A percentile compares a stretch with the other conserved stretches of the same genome.
These are phyloP conservation scores for Crypturellus undulatus DNA, from an alignment of 2,113 vertebrate species.

Conservation along the genomic window DNA sequence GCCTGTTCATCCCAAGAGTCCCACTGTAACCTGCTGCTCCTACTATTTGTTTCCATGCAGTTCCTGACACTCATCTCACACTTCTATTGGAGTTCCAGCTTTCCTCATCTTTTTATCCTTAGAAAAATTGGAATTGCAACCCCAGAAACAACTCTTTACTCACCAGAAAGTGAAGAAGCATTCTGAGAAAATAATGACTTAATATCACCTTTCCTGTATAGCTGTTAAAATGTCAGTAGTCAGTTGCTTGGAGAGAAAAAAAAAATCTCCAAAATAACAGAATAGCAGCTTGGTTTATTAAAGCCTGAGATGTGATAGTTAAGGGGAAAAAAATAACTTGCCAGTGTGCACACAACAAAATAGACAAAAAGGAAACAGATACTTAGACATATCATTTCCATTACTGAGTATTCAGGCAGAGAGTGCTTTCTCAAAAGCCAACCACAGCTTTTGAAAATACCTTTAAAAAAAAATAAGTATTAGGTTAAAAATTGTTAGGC, in stretches of 20 bases:
- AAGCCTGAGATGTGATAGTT: slow-evolving; percentile 56
- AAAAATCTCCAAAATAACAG: slow-evolving; percentile 24
- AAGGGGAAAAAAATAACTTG: slow-evolving; percentile 29
- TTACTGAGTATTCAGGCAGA: neutral
- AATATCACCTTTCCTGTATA: slow-evolving; percentile 56
- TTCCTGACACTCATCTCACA: neutral
- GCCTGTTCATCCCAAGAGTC: neutral
- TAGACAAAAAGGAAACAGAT: slow-evolving; percentile 50
- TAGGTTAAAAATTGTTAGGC: neutral
- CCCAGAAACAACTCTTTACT: neutral
- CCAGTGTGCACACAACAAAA: slow-evolving; percentile 42
- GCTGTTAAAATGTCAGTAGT: slow-evolving; percentile 53
- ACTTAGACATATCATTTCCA: slow-evolving; percentile 54
- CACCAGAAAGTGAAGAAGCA: slow-evolving; percentile 36
- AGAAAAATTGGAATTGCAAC: slow-evolving; percentile 24
- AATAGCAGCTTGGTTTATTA: slow-evolving; percentile 62
- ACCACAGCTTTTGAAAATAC: slow-evolving; percentile 12
- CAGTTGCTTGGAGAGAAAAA: neutral
- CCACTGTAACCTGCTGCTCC: fast-evolving
- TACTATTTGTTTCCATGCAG: neutral
- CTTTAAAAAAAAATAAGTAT: neutral
- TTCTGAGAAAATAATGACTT: slow-evolving; percentile 60
- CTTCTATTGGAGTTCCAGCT: neutral
- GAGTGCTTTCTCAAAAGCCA: slow-evolving; percentile 16
- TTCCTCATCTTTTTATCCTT: slow-evolving; percentile 50